These are phyloP conservation scores for Mesorhabditis spiculigera DNA, from an alignment of 2,888 invertebrate genomes.

Conservation along the genomic window DNA sequence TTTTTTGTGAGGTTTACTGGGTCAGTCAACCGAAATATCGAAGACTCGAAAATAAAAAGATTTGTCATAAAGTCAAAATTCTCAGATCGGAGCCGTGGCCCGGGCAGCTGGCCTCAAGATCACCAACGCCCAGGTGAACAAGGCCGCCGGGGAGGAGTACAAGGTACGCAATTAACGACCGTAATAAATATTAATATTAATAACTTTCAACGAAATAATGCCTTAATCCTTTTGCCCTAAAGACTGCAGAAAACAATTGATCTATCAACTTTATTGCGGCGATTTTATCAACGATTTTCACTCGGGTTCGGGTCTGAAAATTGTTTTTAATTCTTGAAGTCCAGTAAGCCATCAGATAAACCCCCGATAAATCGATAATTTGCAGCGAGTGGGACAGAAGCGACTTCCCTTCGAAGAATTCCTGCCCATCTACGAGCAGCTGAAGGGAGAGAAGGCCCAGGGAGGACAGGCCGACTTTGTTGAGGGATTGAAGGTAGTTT, in stretches of 20 bases:
- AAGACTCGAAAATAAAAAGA: not conserved
- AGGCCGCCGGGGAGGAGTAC: slow-evolving; percentile 59
- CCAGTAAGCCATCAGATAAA: too few relatives aligned
- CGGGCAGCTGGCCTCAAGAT: slow-evolving; percentile 93
- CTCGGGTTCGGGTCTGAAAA: too few relatives aligned
- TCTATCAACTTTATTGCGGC: too few relatives aligned
- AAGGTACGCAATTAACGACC: not conserved
- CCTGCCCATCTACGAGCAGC: slow-evolving; percentile 93
- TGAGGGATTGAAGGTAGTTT: slow-evolving; percentile 88
- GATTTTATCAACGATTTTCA: too few relatives aligned
- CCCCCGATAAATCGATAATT: slow-evolving; percentile 56
- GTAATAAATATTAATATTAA: too few relatives aligned
- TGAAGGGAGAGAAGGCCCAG: slow-evolving; percentile 93
- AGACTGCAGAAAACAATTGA: too few relatives aligned
- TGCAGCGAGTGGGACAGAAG: slow-evolving; percentile 96
- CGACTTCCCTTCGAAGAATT: slow-evolving; percentile 90
- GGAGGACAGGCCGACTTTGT: slow-evolving; percentile 98
- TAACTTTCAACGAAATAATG: too few relatives aligned
- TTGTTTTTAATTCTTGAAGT: too few relatives aligned
- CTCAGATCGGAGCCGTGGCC: slow-evolving; percentile 87
- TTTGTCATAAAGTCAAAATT: not conserved
- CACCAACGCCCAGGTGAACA: slow-evolving; percentile 85
- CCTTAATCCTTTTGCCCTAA: too few relatives aligned
- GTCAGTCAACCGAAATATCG: too few relatives aligned
- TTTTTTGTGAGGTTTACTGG: too few relatives aligned